phyloP scores from a whole-genome alignment of 2,113 vertebrate genomes.

The Setophaga coronata region DNA sequence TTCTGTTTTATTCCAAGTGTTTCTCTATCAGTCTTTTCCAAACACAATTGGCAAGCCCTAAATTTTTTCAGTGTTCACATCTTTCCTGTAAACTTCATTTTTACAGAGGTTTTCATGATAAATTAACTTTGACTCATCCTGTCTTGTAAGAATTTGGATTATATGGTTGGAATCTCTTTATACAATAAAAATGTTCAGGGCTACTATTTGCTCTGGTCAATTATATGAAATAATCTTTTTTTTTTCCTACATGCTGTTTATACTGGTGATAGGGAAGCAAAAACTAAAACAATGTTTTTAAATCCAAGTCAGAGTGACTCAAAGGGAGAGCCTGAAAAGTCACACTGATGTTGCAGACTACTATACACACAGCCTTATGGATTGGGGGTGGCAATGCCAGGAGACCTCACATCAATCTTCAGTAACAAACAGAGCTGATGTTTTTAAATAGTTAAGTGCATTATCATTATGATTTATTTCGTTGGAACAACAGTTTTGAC shows the following conservation, averaged over 20 bases:
- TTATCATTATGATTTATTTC: not conserved
- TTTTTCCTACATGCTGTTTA: not conserved
- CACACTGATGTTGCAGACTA: rapidly evolving
- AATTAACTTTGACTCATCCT: not conserved
- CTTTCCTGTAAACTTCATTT: not conserved
- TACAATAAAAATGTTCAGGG: not conserved
- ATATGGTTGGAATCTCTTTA: not conserved
- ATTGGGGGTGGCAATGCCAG: rapidly evolving
- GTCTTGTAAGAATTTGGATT: not conserved
- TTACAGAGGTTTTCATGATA: not conserved
- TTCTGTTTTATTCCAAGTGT: not conserved
- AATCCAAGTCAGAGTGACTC: not conserved
- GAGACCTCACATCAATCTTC: not conserved
- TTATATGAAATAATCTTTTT: not conserved
- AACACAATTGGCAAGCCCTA: not conserved
- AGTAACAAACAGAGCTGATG: not conserved
- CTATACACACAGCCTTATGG: not conserved
- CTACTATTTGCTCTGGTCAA: not conserved
- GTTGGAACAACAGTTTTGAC: not conserved
- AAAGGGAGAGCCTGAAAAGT: not conserved
- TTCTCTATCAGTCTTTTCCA: not conserved
- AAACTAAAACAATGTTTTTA: not conserved
- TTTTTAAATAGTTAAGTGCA: not conserved
- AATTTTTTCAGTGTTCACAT: not conserved
- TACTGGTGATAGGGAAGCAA: not conserved